Conservation (phyloP, 2,797 vertebrate species). For the Rousettus madagascariensis region DNA sequence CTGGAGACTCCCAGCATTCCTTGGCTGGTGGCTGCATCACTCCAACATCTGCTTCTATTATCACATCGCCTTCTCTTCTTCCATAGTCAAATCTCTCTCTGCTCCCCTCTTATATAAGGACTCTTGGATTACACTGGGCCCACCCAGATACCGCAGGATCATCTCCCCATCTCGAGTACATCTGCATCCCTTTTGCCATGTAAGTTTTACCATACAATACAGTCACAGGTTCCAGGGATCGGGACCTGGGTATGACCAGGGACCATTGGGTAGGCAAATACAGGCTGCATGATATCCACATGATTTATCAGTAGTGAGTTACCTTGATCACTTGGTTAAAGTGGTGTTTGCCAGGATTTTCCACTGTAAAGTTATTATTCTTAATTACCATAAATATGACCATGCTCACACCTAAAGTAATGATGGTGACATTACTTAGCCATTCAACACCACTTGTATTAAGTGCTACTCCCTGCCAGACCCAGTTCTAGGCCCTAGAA, state of each 20-base stretch:
- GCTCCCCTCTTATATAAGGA: not conserved
- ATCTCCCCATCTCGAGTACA: not conserved
- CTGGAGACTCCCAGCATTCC: not conserved
- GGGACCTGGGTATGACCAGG: not conserved
- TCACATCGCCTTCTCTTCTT: not conserved
- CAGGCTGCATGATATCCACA: not conserved
- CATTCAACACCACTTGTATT: not conserved
- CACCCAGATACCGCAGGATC: not conserved
- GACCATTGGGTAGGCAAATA: not conserved
- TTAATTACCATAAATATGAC: constrained; percentile 10
- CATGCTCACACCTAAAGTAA: not conserved
- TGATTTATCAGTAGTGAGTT: not conserved
- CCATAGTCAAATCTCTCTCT: not conserved
- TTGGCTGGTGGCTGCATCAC: not conserved
- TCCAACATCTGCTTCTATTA: not conserved
- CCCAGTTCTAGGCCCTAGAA: not conserved
- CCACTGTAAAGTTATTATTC: not conserved
- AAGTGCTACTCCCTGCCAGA: not conserved
- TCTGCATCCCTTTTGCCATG: not conserved
- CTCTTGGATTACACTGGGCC: not conserved
- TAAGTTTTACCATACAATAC: not conserved
- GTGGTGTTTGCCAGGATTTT: constrained; percentile 8
- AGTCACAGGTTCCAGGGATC: not conserved
- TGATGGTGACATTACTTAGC: not conserved
- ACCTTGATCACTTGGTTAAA: constrained; percentile 25